phyloP scores from a whole-genome alignment of 2,797 vertebrate species.

The Pseudochaenichthys georgianus region DNA sequence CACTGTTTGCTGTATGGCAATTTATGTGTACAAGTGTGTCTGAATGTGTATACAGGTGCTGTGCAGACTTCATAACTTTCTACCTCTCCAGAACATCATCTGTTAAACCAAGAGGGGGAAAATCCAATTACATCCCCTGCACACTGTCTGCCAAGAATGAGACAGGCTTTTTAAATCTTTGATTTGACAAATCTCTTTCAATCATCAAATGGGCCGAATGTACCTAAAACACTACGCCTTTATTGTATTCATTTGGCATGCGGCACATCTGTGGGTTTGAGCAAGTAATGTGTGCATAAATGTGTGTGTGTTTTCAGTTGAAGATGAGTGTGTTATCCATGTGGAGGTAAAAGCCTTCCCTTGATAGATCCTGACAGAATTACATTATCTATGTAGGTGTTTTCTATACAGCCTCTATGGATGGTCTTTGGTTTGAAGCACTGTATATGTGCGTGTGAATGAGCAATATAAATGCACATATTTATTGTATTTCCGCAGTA shows the following conservation, averaged over 20 bases:
- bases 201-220: constrained; percentile 70
- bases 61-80: constrained; percentile 61
- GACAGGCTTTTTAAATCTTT: constrained; percentile 68
- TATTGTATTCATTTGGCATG: constrained; percentile 55
- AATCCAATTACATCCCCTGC: constrained; percentile 76
- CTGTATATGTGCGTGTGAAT: constrained; percentile 50
- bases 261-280: constrained; percentile 33
- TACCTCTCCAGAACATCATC: constrained; percentile 56
- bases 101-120: constrained; percentile 63
- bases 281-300: constrained; percentile 15
- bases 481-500: constrained; percentile 46
- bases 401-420: constrained; percentile 49
- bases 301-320: constrained; percentile 41
- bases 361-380: constrained; percentile 75
- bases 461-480: constrained; percentile 78
- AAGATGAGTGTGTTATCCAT: constrained; percentile 63
- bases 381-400: constrained; percentile 72
- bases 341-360: constrained; percentile 68
- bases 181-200: constrained; percentile 77
- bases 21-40: constrained; percentile 42
- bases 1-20: constrained; percentile 50
- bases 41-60: constrained; percentile 56
- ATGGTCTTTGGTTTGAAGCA: constrained; percentile 64
- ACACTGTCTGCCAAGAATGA: constrained; percentile 62
- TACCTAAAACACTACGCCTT: constrained; percentile 56